Base-by-base conservation (phyloP, 2,888 invertebrate species). In the Molorchus minor region DNA sequence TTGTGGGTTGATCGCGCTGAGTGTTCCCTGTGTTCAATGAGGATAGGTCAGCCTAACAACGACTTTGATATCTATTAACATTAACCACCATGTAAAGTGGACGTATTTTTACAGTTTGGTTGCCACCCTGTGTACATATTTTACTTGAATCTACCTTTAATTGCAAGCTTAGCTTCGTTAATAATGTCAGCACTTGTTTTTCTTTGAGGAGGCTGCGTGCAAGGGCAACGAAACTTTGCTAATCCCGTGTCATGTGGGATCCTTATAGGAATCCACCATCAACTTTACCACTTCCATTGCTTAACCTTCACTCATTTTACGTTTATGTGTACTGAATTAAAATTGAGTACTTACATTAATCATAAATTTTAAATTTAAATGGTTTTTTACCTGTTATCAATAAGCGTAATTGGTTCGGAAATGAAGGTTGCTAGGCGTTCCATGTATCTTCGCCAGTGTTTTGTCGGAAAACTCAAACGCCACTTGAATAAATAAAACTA, bases 171-270 rank as follows among this genome's bases (percentile, higher is more conserved):
- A 0, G 92, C 92, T 80, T 92, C 92, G 75, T 87, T 90, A 71
- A 92, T 91, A 71, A 92, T 90, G 79, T 92, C 91, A 0, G 91
- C 89, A 33, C 91, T 91, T 1, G 92, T 91, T 80, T 91, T 90
- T 52, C 88, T 83, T 33, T 77, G 71, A 1, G 86, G 84, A 0
- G 86, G 85, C 65, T 85, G n/a, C 86, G 76, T 87, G 87, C 76
- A 87, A 87, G 0, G 87, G 85, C 54, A 83, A 81, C 58, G 83
- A 66, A 20, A 72, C 68, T 65, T 74, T 74, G 36, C 69, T 74
- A 19, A 69, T 68, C 13, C 71, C 72, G 19, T 68, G 69, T 68
- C 13, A 70, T 71, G 19, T 68, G 69, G 29, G 67, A 56, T 56
- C 65, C n/a, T 71, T 53, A 62, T 56, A 46, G 35, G 62, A 53